Evolutionary conservation across 2,797 vertebrate species (phyloP), one percentile per base, ranked within the genome.

Genomic region (Gobionotothen gibberifrons): DNA sequence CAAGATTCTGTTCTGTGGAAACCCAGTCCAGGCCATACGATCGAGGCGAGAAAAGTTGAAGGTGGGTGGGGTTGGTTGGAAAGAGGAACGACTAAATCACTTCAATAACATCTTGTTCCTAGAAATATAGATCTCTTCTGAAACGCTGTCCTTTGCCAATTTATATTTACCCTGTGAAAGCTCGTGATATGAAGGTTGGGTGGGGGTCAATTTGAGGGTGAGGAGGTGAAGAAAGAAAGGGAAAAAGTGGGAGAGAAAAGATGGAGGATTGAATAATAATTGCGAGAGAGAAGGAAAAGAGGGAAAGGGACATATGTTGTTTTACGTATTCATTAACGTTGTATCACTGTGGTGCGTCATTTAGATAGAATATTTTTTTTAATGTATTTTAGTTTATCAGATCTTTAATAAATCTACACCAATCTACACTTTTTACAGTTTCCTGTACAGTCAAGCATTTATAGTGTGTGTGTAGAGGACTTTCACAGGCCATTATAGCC

Each of bases 1-100:
- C 44, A 94, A 87, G 26, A 93, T 97, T 61, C 47, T 93, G 57
- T 96, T 97, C 65, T 98, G 97, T 89, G 98, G 98, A 65, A 99
- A 98, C 85, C 97, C 97, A 2, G 91, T 95, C 62, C 95, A 95
- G 88, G 97, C 95, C 53, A 93, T 98, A 48, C 85, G 89, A 58
- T 95, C 93, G 11, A 93, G 93, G 42, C 94, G 94, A 63, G 93
- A 96, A 76, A 96, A 95, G 78, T 72, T 96, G 59, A 93, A 77
- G 87, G 96, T 97, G 93, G 19, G 88, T 78, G 29, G 19, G 16
- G 9, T 46, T 21, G 22, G 53, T 9, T 48, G n/a, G 15, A 72
- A 15, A 13, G 48, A 59, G 13, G 57, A 40, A 29, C 3, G 40
- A 56, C 48, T 49, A 12, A 47, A 73, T 16, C 32, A 5, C 2